Evolutionary conservation across 1,140 invertebrate genomes (phyloP), one percentile per base, ranked within the genome.

Genomic region (Eupristina koningsbergeri): DNA sequence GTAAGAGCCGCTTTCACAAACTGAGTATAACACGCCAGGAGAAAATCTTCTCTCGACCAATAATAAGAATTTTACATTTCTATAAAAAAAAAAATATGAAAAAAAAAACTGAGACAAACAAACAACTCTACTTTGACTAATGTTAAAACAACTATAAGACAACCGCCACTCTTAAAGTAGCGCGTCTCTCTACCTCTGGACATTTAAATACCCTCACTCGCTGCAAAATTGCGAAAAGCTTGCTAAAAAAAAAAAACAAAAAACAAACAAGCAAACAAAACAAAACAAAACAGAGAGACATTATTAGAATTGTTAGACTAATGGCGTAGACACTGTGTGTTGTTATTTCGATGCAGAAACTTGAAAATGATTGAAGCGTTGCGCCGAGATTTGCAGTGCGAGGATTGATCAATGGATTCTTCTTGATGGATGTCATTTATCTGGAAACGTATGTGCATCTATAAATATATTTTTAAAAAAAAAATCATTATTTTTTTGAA

Each of bases 11-110:
- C 83, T 84, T 80, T 80, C 41, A 73, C 58, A 53, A 76, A 76
- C 83, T 69, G 61, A 80, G 53, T 45, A 34, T 17, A 77, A 79
- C 36, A 80, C 39, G 82, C 74, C 84, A 81, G 34, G 80, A 85
- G 80, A 82, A 82, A 79, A 85, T 63, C 76, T 85, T 85, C 80
- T 82, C 84, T 85, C 80, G 84, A 85, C 84, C 84, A 85, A 85
- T 73, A 77, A 85, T 39, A 85, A 79, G 75, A 85, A 85, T 85
- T 85, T 85, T 85, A 85, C 84, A 85, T 67, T 85, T 85, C 80
- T 85, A 82, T 85, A 81, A 85, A 71, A 85, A 80, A 84, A 34
- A 36, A 39, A 69, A 85, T 75, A 84, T n/a, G 26, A 34, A 50
- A 81, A 85, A 69, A 85, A 80, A 84, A 31, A 34, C 26, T 45